phyloP scores from a whole-genome alignment of 2,113 vertebrate species.

The Marmota flaviventris region DNA sequence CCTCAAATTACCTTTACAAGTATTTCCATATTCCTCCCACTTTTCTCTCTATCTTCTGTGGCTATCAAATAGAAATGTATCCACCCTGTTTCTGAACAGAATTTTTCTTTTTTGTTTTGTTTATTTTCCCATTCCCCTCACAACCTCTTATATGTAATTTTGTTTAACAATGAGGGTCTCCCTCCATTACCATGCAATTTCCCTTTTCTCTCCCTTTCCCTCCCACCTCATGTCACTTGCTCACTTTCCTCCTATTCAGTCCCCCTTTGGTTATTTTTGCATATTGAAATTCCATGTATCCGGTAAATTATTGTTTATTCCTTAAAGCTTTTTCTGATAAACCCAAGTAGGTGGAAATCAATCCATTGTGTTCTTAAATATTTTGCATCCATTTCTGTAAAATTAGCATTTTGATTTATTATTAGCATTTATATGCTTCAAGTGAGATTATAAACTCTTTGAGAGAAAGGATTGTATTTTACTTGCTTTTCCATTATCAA shows the following conservation, averaged over 20 bases:
- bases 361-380: slow-evolving; percentile 38
- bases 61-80: neutral
- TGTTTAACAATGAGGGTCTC: no score
- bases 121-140: no score
- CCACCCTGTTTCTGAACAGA: neutral
- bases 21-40: neutral
- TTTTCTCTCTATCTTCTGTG: neutral
- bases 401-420: slow-evolving; percentile 41
- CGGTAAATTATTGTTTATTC: neutral
- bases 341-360: neutral
- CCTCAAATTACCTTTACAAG: neutral
- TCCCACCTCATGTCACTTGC: neutral
- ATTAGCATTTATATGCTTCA: neutral
- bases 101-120: neutral
- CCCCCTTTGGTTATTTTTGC: neutral
- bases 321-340: neutral
- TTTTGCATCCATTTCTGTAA: neutral
- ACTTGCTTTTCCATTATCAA: neutral
- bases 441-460: neutral
- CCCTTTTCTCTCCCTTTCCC: no score
- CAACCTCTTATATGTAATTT: no score
- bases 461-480: slow-evolving; percentile 16
- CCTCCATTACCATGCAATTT: no score
- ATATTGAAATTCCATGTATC: neutral
- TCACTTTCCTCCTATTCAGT: neutral